Evolutionary conservation across 2,113 vertebrate species (phyloP).

Genomic region (Datnioides undecimradiatus): DNA sequence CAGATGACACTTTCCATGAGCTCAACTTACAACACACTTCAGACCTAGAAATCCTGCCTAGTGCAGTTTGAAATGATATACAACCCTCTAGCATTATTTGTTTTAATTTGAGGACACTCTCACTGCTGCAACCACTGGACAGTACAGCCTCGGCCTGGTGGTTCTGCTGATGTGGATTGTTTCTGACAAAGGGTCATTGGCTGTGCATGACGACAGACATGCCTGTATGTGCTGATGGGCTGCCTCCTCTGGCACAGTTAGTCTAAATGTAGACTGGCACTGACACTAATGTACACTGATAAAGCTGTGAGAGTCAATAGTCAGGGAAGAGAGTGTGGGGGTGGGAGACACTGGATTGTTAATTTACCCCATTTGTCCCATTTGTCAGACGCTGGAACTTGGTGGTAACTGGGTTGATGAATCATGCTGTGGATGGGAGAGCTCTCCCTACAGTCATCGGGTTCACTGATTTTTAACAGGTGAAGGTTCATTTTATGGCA

Average conservation of each 20-base stretch:
- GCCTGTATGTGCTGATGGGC: conserved; percentile 60
- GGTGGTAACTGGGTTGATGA: conserved; percentile 50
- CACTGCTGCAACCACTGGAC: background rate
- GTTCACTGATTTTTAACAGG: conserved; percentile 28
- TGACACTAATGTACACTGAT: conserved; percentile 81
- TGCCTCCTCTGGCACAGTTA: conserved; percentile 68
- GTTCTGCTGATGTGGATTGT: conserved; percentile 60
- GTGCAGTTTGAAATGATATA: background rate
- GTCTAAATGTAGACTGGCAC: conserved; percentile 77
- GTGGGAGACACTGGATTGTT: conserved; percentile 61
- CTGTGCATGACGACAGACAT: conserved; percentile 54
- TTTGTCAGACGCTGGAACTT: conserved; percentile 66
- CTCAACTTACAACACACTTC: background rate
- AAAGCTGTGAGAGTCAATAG: conserved; percentile 77
- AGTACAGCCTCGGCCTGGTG: background rate
- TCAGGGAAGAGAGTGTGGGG: conserved; percentile 45
- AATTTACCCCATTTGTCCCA: conserved; percentile 75
- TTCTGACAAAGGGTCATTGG: conserved; percentile 72
- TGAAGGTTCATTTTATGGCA: conserved; percentile 27
- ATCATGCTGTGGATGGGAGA: conserved; percentile 34
- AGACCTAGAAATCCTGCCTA: background rate
- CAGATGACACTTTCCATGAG: background rate
- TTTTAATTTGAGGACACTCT: background rate
- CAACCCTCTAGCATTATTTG: background rate
- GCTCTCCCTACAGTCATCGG: background rate